A percentile compares a stretch with the other conserved stretches of the same genome.
phyloP scores from a whole-genome alignment of 2,797 vertebrate genomes.

The Mionectes olivaceus region DNA sequence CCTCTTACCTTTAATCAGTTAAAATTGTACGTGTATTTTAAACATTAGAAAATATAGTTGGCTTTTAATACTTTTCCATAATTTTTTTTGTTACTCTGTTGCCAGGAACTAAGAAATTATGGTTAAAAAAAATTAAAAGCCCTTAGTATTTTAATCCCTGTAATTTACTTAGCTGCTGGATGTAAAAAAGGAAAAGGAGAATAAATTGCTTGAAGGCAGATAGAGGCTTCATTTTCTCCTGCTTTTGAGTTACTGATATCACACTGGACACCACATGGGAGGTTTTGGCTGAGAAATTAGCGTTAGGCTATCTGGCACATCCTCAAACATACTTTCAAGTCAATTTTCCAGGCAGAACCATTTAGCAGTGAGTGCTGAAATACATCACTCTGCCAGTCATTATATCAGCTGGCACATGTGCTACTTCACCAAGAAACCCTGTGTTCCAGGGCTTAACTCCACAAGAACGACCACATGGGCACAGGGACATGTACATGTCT shows the following conservation, averaged over 20 bases:
- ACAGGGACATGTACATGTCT: fast-evolving
- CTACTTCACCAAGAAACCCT: neutral
- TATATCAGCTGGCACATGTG: slow-evolving; percentile 38
- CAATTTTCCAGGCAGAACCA: slow-evolving; percentile 62
- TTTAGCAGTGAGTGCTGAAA: slow-evolving; percentile 63
- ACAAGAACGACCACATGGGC: neutral
- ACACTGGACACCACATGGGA: slow-evolving; percentile 61
- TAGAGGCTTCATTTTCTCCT: slow-evolving; percentile 42
- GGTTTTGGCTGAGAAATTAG: slow-evolving; percentile 66
- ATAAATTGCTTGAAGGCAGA: slow-evolving; percentile 59
- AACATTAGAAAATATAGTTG: slow-evolving; percentile 48
- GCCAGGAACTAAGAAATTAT: slow-evolving; percentile 36
- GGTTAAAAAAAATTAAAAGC: slow-evolving; percentile 58
- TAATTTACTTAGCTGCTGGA: slow-evolving; percentile 60
- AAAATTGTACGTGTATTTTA: slow-evolving; percentile 34
- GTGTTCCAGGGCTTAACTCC: neutral
- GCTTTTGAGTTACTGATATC: slow-evolving; percentile 46
- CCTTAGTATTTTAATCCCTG: slow-evolving; percentile 55
- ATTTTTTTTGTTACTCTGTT: neutral
- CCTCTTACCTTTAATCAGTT: slow-evolving; percentile 54
- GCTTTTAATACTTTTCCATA: neutral
- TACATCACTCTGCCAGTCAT: slow-evolving; percentile 25
- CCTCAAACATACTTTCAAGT: slow-evolving; percentile 61
- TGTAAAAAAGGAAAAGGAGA: slow-evolving; percentile 51
- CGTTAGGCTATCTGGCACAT: slow-evolving; percentile 60